These are phyloP conservation scores for Cyanoramphus novaezelandiae DNA, from an alignment of 2,113 vertebrate species.

Conservation along the genomic window DNA sequence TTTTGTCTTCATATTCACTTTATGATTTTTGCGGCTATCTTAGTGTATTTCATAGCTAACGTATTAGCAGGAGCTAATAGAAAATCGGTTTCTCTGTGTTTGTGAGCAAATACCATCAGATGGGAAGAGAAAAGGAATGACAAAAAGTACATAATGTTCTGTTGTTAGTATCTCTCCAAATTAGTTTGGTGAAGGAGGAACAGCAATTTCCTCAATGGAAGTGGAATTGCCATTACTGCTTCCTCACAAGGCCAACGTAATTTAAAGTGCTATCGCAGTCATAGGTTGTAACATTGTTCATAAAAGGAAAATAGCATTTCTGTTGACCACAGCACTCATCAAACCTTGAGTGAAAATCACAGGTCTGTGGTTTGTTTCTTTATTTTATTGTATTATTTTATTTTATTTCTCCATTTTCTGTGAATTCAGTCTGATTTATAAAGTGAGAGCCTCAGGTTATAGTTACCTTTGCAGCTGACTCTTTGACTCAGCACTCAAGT, in stretches of 20 bases:
- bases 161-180: not conserved
- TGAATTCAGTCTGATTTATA: not conserved
- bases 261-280: not conserved
- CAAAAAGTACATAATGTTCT: not conserved
- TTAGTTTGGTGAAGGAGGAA: not conserved
- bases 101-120: not conserved
- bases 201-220: slow-evolving; percentile 15
- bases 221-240: not conserved
- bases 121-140: not conserved
- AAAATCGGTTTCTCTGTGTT: not conserved
- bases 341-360: not conserved
- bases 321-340: not conserved
- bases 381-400: not conserved
- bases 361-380: not conserved
- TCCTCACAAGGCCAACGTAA: not conserved
- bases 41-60: not conserved
- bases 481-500: not conserved
- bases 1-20: not conserved
- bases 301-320: not conserved
- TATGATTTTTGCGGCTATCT: not conserved
- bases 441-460: not conserved
- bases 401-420: not conserved
- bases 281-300: not conserved
- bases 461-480: not conserved
- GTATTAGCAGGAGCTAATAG: not conserved